Conservation (phyloP, 2,888 invertebrate species). For the Tillus elongatus region DNA sequence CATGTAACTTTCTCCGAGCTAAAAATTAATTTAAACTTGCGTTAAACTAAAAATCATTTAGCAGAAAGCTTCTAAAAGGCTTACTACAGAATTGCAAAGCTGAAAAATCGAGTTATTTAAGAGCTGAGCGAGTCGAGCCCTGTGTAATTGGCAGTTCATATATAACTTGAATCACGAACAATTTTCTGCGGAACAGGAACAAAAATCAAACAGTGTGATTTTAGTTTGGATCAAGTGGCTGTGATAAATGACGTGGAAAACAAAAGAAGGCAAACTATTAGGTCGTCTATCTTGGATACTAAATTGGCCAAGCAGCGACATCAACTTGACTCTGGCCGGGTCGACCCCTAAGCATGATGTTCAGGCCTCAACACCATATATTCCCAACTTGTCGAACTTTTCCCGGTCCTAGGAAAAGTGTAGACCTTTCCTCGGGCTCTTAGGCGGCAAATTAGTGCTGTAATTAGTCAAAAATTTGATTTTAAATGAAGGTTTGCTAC, state of each 20-base stretch:
- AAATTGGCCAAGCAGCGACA: conserved; percentile 13
- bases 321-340: conserved; percentile 6
- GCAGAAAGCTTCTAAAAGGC: no score
- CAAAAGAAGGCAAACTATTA: conserved; percentile 26
- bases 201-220: conserved; percentile 21
- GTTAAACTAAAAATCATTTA: no score
- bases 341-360: no score
- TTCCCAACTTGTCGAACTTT: conserved; percentile 1
- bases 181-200: conserved; percentile 20
- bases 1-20: no score
- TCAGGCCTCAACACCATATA: no score
- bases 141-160: conserved; percentile 21
- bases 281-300: conserved; percentile 23
- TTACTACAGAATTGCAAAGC: no score
- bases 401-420: background rate
- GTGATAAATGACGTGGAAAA: conserved; percentile 26
- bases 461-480: background rate
- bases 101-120: no score
- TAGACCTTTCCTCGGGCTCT: background rate
- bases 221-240: conserved; percentile 21
- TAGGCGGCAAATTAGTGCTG: background rate
- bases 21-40: no score
- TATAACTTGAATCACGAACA: conserved; percentile 20
- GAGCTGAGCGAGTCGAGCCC: no score
- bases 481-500: background rate